Conservation (phyloP, 2,797 vertebrate genomes). For the Emydoidea blandingii region DNA sequence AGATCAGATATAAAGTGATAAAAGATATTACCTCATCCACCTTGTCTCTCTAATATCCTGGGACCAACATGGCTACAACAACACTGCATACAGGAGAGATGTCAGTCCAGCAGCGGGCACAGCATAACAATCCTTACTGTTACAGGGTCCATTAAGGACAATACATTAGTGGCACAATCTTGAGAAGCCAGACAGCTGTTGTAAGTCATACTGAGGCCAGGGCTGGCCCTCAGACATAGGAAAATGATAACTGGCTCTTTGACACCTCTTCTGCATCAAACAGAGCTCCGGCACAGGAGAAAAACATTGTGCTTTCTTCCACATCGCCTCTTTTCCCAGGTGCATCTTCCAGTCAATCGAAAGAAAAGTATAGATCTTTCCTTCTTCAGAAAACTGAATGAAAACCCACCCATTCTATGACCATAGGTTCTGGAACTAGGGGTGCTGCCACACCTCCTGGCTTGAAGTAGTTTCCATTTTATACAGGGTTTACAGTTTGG, state of each 20-base stretch:
- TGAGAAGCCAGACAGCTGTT: not conserved
- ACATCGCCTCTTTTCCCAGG: not conserved
- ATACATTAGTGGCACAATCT: not conserved
- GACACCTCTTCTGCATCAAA: not conserved
- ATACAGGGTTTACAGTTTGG: too few relatives aligned
- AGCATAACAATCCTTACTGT: not conserved
- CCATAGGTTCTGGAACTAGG: too few relatives aligned
- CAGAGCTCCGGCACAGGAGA: not conserved
- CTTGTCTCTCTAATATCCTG: not conserved
- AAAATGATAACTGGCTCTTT: not conserved
- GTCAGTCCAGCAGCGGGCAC: not conserved
- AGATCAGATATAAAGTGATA: not conserved
- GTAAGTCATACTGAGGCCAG: rapidly evolving
- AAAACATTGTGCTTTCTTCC: not conserved
- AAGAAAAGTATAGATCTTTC: not conserved
- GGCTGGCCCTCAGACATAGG: not conserved
- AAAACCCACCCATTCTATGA: not conserved
- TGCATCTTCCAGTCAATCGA: not conserved
- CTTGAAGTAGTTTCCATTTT: too few relatives aligned
- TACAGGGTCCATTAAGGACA: not conserved
- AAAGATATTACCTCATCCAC: not conserved
- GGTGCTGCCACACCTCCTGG: too few relatives aligned
- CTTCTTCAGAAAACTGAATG: not conserved
- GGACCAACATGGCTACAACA: not conserved
- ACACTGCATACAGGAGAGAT: not conserved